Percentiles rank a stretch among this genome's conserved stretches.
phyloP scores from a whole-genome alignment of 1,140 invertebrate species.

The Microplitis mediator region DNA sequence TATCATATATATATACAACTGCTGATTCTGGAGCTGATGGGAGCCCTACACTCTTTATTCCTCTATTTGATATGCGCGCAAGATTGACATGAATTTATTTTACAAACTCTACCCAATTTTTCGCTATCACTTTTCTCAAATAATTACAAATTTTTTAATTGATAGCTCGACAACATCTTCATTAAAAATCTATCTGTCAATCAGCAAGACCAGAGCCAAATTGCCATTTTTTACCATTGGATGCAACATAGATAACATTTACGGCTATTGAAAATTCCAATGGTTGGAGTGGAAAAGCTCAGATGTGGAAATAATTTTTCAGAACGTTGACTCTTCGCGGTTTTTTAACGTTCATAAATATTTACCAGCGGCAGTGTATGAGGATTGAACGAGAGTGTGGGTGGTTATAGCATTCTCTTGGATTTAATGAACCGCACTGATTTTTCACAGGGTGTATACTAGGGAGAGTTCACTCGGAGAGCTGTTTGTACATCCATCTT shows the following conservation, averaged over 20 bases:
- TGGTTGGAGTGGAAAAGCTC: too few species aligned
- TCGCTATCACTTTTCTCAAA: not conserved
- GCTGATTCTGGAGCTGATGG: not conserved
- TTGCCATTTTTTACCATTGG: too few species aligned
- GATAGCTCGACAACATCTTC: too few species aligned
- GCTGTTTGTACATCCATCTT: constrained; percentile 49
- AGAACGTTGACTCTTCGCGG: constrained; percentile 37
- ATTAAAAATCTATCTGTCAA: too few species aligned
- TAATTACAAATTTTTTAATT: too few species aligned
- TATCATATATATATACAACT: not conserved
- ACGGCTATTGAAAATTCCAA: too few species aligned
- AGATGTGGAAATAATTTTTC: not conserved
- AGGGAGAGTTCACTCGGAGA: constrained; percentile 6
- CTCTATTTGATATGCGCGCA: too few species aligned
- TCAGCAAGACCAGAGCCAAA: too few species aligned
- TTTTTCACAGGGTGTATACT: constrained; percentile 46
- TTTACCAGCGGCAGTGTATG: constrained; percentile 38
- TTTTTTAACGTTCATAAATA: constrained; percentile 51
- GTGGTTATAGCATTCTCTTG: constrained; percentile 42
- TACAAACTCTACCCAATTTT: too few species aligned
- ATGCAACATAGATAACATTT: too few species aligned
- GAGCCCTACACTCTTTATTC: too few species aligned
- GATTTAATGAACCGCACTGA: constrained; percentile 58
- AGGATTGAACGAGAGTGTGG: not conserved
- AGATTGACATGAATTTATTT: too few species aligned